Base-by-base conservation (phyloP, 2,113 vertebrate genomes). In the Petaurus breviceps region DNA sequence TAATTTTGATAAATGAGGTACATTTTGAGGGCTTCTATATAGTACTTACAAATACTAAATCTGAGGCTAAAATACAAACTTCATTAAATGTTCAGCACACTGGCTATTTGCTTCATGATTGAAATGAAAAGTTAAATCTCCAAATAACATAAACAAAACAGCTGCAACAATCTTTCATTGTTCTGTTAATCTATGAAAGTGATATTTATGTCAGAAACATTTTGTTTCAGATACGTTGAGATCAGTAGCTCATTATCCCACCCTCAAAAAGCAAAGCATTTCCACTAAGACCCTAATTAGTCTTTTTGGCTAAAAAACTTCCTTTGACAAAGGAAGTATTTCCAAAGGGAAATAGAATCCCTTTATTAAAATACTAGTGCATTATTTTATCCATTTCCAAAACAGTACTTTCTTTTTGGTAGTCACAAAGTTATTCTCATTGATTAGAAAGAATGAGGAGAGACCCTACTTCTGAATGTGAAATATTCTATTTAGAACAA, bases 401-500 rank as follows among this genome's bases (percentile, higher is more conserved):
- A 89, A 94, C 49, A 93, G 3, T 90, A 46, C 54, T 93, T 96
- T 84, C 24, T 22, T 19, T 26, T 91, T 77, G 12, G 84, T 68
- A 93, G 46, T 90, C 93, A 91, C 51, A 95, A 68, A 68, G 31
- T 37, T n/a, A 68, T 68, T 68, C 14, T 68, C 61, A 68, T 68
- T 12, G 31, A 68, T 57, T 37, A 37, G 14, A 68, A 68, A 68
- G 61, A 37, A 14, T 68, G 31, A 68, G 31, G 61, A 68, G 12
- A 37, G 31, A 37, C 31, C 3, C 31, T 68, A 51, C 8, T 93
- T 92, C 77, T 94, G 93, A 57, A 52, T 94, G n/a, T 46, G 22
- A 93, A 92, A 89, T 47, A 93, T 46, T 10, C 7, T 50, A 95
- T 95, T 89, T 94, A 96, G 92, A 95, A 0, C n/a, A 93, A 95